Evolutionary conservation across 1,140 invertebrate genomes (phyloP), one percentile per base, ranked within the genome.

Genomic region (Tetramorium simillimum): DNA sequence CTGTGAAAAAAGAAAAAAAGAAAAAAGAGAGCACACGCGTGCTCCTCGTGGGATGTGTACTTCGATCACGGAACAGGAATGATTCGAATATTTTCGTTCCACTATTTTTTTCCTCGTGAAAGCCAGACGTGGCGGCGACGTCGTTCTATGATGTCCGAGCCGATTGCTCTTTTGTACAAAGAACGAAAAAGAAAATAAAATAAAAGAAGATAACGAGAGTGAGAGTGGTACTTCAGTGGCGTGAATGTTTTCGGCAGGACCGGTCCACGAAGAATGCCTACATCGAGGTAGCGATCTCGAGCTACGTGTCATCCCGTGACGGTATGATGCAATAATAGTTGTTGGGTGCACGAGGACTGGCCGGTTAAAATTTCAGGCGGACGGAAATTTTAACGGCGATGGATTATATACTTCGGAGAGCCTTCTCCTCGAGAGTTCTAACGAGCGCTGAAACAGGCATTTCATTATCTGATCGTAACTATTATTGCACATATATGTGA

Each of bases 141-240:
- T 70, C 63, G 46, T 81, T 81, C 33, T 53, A 62, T 33, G 76
- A 84, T 85, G 72, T 77, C 33, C 33, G 67, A 88, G 65, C 58
- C 77, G 46, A 21, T 80, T 70, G 87, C 65, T 88, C 51, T 88
- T 88, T 88, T 86, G 58, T 88, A 73, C 58, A 76, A 67, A 89
- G 33, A 56, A 46, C 33, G 21, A 63, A 37, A 60, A 33, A 33
- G 40, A 46, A 37, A 2, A 53, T 0, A 53, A 46, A 12, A 10
- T 12, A 33, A 33, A 49, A 43, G 12, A 53, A 49, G 1, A 58
- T 53, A 14, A 53, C 60, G 4, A 40, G 46, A 43, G 40, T 37
- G 67, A 24, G 43, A 46, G 24, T 56, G 53, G 63, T 33, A 65
- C 76, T 60, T 78, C 58, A 53, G 49, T 76, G 49, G 40, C 56